A percentile compares a stretch with the other conserved stretches of the same genome.
These are phyloP conservation scores for Pyrocoelia pectoralis DNA, from an alignment of 2,888 invertebrate genomes.

Conservation along the genomic window DNA sequence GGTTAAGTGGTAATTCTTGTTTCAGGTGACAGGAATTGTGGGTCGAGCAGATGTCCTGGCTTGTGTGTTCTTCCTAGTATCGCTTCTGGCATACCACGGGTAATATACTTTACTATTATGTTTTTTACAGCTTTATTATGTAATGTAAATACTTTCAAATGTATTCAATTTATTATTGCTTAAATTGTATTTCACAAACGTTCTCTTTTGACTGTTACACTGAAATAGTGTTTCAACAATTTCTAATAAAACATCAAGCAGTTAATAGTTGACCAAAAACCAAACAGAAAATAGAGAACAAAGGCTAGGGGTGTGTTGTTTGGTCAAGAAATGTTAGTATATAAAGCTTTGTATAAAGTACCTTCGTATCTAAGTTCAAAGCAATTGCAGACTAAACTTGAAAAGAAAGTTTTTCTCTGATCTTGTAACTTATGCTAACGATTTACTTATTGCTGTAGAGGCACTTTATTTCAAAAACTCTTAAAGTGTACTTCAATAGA, in stretches of 20 bases:
- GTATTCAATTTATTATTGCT: too few species aligned
- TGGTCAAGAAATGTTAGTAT: background rate
- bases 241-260: too few species aligned
- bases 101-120: constrained; percentile 51
- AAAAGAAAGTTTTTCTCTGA: constrained; percentile 10
- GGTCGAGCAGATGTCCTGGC: constrained; percentile 89
- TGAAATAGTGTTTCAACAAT: too few species aligned
- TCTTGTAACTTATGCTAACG: constrained; percentile 9
- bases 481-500: too few species aligned
- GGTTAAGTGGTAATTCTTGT: constrained; percentile 44
- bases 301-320: background rate
- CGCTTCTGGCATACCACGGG: constrained; percentile 83
- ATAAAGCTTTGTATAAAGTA: background rate
- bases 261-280: too few species aligned
- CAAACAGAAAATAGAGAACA: background rate
- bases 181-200: too few species aligned
- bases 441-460: constrained; percentile 7
- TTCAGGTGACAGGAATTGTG: constrained; percentile 86
- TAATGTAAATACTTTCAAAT: background rate
- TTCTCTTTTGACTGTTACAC: too few species aligned
- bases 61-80: constrained; percentile 82
- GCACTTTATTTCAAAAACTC: constrained; percentile 10
- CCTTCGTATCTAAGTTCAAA: constrained; percentile 4
- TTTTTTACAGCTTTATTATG: background rate
- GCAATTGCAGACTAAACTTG: constrained; percentile 6